Conservation (phyloP, 2,888 invertebrate species). For the Kryphioiulus occultus region DNA sequence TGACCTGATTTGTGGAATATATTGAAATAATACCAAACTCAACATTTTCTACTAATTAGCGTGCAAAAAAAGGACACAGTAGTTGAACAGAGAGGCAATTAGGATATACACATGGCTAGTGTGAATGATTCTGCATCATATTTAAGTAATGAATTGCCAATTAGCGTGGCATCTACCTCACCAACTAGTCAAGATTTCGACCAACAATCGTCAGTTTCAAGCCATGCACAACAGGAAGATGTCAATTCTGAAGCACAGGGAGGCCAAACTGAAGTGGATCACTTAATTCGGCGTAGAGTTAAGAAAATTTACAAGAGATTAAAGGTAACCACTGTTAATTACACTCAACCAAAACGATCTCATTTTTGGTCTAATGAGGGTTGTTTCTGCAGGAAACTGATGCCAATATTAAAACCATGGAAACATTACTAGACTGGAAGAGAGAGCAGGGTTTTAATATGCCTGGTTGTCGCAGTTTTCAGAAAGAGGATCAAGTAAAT, state of each 20-base stretch:
- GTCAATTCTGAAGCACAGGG: neutral
- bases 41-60: too few species aligned
- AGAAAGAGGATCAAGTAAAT: neutral
- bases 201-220: neutral
- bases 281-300: neutral
- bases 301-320: conserved; percentile 24
- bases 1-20: too few species aligned
- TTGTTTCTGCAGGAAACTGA: neutral
- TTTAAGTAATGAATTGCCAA: neutral
- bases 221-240: neutral
- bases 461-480: neutral
- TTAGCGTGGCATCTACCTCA: neutral
- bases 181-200: neutral
- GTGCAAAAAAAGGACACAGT: too few species aligned
- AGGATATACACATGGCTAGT: too few species aligned
- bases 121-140: neutral
- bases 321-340: neutral
- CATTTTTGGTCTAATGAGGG: neutral
- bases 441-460: neutral
- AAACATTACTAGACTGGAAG: conserved; percentile 9
- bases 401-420: conserved; percentile 3
- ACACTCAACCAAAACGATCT: too few species aligned
- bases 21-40: too few species aligned
- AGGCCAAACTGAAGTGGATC: conserved; percentile 31
- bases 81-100: too few species aligned